These are phyloP conservation scores for Aplidium turbinatum DNA, from an alignment of 23 tunicate genomes.

Conservation along the genomic window DNA sequence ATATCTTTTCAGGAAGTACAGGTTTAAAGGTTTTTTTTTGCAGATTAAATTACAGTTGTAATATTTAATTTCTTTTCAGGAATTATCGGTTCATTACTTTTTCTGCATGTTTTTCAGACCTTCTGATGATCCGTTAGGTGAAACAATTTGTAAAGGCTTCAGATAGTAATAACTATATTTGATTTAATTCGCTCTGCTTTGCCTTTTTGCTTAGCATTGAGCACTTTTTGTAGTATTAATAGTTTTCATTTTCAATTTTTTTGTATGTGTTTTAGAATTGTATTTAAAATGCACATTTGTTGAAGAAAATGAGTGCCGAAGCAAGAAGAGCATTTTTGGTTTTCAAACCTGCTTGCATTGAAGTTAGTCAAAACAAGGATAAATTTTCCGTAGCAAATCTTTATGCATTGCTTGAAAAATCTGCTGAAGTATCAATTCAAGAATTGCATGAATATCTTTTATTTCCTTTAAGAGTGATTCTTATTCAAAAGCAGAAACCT, in stretches of 20 bases:
- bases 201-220: too few species aligned
- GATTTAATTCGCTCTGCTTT: too few species aligned
- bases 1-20: too few species aligned
- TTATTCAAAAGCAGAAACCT: background rate
- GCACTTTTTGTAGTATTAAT: background rate
- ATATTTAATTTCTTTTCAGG: too few species aligned
- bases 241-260: background rate
- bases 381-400: slow-evolving; percentile 26
- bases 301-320: background rate
- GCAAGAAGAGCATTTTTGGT: slow-evolving; percentile 16
- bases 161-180: too few species aligned
- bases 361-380: slow-evolving; percentile 16
- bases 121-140: too few species aligned
- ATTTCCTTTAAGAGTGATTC: slow-evolving; percentile 59
- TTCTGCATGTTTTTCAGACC: too few species aligned
- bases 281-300: background rate
- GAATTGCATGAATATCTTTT: slow-evolving; percentile 58
- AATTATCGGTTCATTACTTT: too few species aligned
- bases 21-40: too few species aligned
- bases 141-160: too few species aligned
- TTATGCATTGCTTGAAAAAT: background rate
- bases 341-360: slow-evolving; percentile 45
- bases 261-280: background rate
- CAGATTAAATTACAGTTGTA: too few species aligned
- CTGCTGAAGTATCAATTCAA: slow-evolving; percentile 24